Evolutionary conservation across 2,888 invertebrate species (phyloP), one percentile per base, ranked within the genome.

Genomic region (Lasioglossum pauxillum): DNA sequence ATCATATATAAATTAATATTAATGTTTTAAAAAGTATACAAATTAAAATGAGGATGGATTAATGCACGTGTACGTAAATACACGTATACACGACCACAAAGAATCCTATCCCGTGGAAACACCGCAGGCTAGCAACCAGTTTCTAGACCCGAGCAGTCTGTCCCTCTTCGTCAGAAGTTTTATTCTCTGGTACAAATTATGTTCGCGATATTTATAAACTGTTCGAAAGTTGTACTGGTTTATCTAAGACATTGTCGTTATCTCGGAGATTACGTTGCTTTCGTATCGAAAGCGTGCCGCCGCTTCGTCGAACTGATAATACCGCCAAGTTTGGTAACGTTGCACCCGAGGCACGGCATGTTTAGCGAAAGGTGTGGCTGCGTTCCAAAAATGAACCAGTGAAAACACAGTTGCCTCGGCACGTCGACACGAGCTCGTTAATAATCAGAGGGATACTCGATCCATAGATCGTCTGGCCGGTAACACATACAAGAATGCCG

Each of bases 401-500:
- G 53, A 27, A 77, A 80, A 67, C 64, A 57, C 78, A 64, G 44
- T 44, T 44, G 60, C 31, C 35, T 60, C 35, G 38, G 35, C n/a
- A 27, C 27, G n/a, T 19, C 19, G 57, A 78, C 27, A 75, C 41
- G 67, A 27, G 57, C 41, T 49, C 19, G 71, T 80, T 77, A 75
- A 83, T 64, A 83, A 80, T 72, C 49, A 2, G 53, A 60, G 14
- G 38, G 76, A 85, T 35, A 69, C 44, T 76, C 57, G 75, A 69
- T 8, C 46, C 78, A 60, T 35, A 72, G 27, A 73, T 35, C 49
- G 23, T 53, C 12, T 8, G 7, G 10, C 10, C 41, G 76, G 4
- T 71, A 41, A 73, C 75, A 64, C 64, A 7, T 19, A 76, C 44
- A 76, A 73, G 86, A 87, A 86, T 80, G 27, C 14, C 67, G 76